Evolutionary conservation across 2,113 vertebrate genomes (phyloP).

Genomic region (Balaenoptera acutorostrata): DNA sequence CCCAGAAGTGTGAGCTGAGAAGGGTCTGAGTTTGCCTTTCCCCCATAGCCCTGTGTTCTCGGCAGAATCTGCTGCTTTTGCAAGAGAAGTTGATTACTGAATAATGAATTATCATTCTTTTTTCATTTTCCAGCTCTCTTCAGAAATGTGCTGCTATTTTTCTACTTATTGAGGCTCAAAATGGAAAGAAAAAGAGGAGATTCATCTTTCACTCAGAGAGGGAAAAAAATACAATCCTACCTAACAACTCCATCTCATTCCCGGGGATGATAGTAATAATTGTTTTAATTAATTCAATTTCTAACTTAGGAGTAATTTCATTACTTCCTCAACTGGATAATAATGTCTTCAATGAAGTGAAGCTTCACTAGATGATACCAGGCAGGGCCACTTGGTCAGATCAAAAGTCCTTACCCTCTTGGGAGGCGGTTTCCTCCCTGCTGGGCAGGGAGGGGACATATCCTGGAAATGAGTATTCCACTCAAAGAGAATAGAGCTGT

Average conservation of each 20-base stretch:
- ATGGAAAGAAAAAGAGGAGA: background rate
- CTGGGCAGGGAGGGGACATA: no score
- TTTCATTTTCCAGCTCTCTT: constrained; percentile 55
- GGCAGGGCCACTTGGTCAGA: background rate
- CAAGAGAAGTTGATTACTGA: constrained; percentile 48
- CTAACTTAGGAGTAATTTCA: constrained; percentile 49
- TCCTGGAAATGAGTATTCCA: no score
- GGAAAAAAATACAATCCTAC: background rate
- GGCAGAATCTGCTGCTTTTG: constrained; percentile 18
- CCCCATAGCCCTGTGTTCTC: background rate
- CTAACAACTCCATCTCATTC: constrained; percentile 2
- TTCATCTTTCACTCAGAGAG: background rate
- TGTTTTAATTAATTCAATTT: constrained; percentile 67
- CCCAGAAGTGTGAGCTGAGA: background rate
- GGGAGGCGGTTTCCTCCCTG: background rate
- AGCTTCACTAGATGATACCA: background rate
- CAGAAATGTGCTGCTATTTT: constrained; percentile 26
- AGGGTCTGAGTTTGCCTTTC: background rate
- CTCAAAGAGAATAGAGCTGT: background rate
- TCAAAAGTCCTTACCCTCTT: background rate
- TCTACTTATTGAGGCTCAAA: constrained; percentile 39
- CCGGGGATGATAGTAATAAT: constrained; percentile 30
- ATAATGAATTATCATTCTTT: constrained; percentile 60
- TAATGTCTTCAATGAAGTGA: background rate
- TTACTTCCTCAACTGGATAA: constrained; percentile 46